Evolutionary conservation across 2,113 vertebrate genomes (phyloP), one percentile per base, ranked within the genome.

Genomic region (Dissostichus mawsoni): DNA sequence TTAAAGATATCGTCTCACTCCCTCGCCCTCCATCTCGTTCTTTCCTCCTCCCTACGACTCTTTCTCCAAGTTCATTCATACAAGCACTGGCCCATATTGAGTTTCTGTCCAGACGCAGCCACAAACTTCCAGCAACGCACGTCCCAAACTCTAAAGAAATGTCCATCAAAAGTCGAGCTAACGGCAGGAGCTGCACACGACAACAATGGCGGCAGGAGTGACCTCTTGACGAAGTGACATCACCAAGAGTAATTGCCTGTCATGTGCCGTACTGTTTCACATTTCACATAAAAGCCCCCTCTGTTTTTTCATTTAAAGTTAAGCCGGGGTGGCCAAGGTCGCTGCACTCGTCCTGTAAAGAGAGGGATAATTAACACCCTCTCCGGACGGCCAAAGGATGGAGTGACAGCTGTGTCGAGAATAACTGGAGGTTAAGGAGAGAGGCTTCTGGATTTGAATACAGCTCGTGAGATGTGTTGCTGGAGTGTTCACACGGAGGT

Each of bases 201-300:
- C 87, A 92, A 92, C 92, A 93, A 93, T 90, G 86, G 91, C 44
- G 85, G 33, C 71, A 41, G 78, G 77, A 90, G 71, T 86, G 84
- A 89, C 87, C 89, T 79, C 82, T 68, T 84, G 88, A 93, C 90
- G 86, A 84, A 82, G 78, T 86, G 88, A 88, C 89, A 84, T 91
- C 82, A 81, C 74, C 25, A 18, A 85, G 78, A 90, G 92, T 92
- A 95, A 94, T 95, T 94, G 93, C 90, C 92, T 92, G 94, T 93
- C 93, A 90, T 86, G 88, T 89, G 89, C 78, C 7, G 57, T 70
- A 85, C 85, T 86, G 75, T 90, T 93, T 91, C 85, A 86, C 86
- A 51, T 87, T 81, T 90, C 89, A 86, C 76, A 90, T 87, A 85
- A 91, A 93, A 89, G 78, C 84, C 61, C 50, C 72, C 57, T 77